Evolutionary conservation across 1,140 invertebrate species (phyloP), one percentile per base, ranked within the genome.

Genomic region (Littorina saxatilis): DNA sequence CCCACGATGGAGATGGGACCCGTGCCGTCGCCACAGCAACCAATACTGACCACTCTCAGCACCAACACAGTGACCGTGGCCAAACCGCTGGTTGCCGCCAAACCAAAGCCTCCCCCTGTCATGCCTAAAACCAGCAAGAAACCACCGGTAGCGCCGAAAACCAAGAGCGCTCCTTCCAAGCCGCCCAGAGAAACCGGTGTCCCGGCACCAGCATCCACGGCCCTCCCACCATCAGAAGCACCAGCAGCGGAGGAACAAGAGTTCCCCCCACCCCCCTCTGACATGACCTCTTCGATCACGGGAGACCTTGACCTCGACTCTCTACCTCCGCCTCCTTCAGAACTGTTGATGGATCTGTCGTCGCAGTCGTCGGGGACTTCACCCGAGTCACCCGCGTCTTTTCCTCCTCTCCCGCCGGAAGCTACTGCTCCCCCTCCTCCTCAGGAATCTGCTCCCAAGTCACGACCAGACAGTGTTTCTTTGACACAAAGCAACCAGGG

Each of bases 41-140:
- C 79, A 23, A 35, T 40, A 29, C 20, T 80, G 50, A 68, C 78
- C 47, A 72, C 68, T 3, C n/a, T 70, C 40, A 50, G 63, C 43
- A 80, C 78, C 63, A 72, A 72, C 78, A 72, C 66, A 9, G 77
- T 68, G 11, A 79, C 77, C 4, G 78, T 72, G 1, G n/a, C 68
- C 29, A 72, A 80, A 29, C 78, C 63, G 2, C 17, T 37, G 27
- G 76, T 78, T 17, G 32, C 58, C 13, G 27, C 76, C 35, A 78
- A 78, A n/a, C 76, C 76, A 15, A 58, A 78, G 39, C 27, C 27
- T 7, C 55, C 55, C 17, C 76, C 76, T 0, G 76, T 78, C 23
- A 66, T 78, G 76, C 76, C 76, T 27, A 78, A 78, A 20, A 78
- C 76, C 29, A 27, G 47, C 68, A 66, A 58, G 20, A 73, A 73